Evolutionary conservation across 2,888 invertebrate genomes (phyloP).

Genomic region (Heteromyza rotundicornis): DNA sequence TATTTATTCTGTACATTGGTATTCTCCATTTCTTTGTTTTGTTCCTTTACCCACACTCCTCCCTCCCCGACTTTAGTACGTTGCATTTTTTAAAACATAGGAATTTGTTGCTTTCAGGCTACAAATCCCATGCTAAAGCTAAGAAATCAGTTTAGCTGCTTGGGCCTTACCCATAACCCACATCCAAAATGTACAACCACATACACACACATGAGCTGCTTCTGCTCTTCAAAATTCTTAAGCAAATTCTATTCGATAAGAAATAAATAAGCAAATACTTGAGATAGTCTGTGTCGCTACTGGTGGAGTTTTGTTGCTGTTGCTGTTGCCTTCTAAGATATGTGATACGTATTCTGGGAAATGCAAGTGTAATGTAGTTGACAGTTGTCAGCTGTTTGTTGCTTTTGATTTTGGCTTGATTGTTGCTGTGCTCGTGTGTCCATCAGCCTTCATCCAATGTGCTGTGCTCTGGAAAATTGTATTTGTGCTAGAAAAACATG

Average conservation of each 20-base stretch:
- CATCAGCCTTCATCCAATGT: no score
- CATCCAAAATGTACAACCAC: no score
- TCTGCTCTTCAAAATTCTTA: slow-evolving; percentile 39
- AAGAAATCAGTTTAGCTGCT: no score
- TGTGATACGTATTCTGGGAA: neutral
- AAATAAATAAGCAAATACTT: slow-evolving; percentile 54
- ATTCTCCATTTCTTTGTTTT: neutral
- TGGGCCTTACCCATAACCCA: no score
- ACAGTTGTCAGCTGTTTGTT: neutral
- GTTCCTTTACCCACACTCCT: neutral
- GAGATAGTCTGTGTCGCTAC: slow-evolving; percentile 29
- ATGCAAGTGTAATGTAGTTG: neutral
- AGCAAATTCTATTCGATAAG: slow-evolving; percentile 45
- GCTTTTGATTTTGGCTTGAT: neutral
- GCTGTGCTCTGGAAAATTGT: no score
- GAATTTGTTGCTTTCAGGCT: slow-evolving; percentile 13
- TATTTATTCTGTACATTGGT: no score
- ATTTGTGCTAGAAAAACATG: no score
- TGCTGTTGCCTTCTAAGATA: no score
- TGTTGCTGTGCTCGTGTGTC: neutral
- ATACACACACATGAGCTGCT: slow-evolving; percentile 19
- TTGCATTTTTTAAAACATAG: slow-evolving; percentile 14
- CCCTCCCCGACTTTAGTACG: neutral
- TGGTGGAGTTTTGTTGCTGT: no score
- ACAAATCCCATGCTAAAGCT: slow-evolving; percentile 8